phyloP scores from a whole-genome alignment of 2,888 invertebrate genomes.

The Sympetrum striolatum region DNA sequence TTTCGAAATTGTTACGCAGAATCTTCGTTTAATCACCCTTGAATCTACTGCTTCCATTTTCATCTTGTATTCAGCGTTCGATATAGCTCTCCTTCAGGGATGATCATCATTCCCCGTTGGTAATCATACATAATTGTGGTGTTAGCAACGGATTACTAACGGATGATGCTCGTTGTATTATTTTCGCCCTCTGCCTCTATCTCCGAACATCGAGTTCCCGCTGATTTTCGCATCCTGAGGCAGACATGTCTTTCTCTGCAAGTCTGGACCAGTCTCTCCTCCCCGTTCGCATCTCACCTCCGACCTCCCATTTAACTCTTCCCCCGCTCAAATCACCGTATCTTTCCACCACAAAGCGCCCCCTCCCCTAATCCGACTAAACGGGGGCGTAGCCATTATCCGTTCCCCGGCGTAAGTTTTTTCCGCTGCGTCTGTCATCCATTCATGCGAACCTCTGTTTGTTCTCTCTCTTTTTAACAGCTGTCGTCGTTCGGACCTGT shows the following conservation, averaged over 20 bases:
- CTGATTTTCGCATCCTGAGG: not conserved
- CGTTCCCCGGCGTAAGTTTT: not conserved
- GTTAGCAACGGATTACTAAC: too few species aligned
- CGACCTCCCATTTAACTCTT: not conserved
- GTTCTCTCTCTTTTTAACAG: slow-evolving; percentile 11
- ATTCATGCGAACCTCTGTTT: slow-evolving; percentile 38
- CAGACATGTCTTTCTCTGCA: not conserved
- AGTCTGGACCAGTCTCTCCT: not conserved
- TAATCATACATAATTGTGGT: too few species aligned
- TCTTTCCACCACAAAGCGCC: not conserved
- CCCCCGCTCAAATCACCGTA: not conserved
- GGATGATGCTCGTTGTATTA: too few species aligned
- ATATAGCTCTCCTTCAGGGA: too few species aligned
- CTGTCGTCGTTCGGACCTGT: slow-evolving; percentile 4
- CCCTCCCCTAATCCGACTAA: not conserved
- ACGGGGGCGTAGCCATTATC: slow-evolving; percentile 12
- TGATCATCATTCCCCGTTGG: too few species aligned
- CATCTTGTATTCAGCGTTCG: too few species aligned
- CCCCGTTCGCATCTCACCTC: not conserved
- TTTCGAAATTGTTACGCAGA: too few species aligned
- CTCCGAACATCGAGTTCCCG: not conserved
- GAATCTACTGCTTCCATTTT: too few species aligned
- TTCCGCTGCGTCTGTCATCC: slow-evolving; percentile 18
- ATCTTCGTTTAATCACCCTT: too few species aligned
- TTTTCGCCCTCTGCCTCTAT: too few species aligned